Evolutionary conservation across 2,888 invertebrate species (phyloP), one percentile per base, ranked within the genome.

Genomic region (Ligdia adustata): DNA sequence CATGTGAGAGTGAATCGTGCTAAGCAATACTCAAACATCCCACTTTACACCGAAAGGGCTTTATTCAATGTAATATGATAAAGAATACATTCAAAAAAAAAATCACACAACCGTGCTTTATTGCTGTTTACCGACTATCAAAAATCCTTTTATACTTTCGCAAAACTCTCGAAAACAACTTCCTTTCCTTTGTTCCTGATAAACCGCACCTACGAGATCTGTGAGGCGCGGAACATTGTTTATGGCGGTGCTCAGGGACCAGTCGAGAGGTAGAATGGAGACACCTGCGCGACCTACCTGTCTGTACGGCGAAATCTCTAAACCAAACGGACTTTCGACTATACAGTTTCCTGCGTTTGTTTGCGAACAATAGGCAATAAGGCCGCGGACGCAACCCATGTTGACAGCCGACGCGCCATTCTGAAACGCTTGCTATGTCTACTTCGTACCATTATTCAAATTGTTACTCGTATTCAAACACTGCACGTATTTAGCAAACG

Each of bases 261-360:
- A 29, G 15, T 22, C 39, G 20, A 34, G 24, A 28, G 44, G 14
- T 9, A 34, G 39, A 40, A 47, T 47, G 31, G 69, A 74, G 70
- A 82, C 85, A 88, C 88, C 85, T 88, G 87, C 85, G 76, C 85
- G 76, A 80, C 82, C 82, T 87, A 87, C 88, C 89, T 88, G 87
- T 70, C 82, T 80, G 86, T 75, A 79, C 77, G 64, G 79, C 81
- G 79, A 86, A 87, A 81, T 80, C 76, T 82, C 66, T 74, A 73
- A 81, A n/a, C n/a, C n/a, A n/a, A n/a, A 79, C 79, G 75, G 79
- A 81, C 83, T 87, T 84, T 82, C 83, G 76, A 85, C 79, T 85
- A 80, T 80, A 82, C 82, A 80, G 86, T 89, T 89, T 90, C 90
- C 90, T 88, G 86, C 80, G 78, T 86, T 87, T 88, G 87, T 86